A percentile compares a stretch with the other conserved stretches of the same genome.
Conservation (phyloP, 2,888 invertebrate species). For the Coremacera marginata region DNA sequence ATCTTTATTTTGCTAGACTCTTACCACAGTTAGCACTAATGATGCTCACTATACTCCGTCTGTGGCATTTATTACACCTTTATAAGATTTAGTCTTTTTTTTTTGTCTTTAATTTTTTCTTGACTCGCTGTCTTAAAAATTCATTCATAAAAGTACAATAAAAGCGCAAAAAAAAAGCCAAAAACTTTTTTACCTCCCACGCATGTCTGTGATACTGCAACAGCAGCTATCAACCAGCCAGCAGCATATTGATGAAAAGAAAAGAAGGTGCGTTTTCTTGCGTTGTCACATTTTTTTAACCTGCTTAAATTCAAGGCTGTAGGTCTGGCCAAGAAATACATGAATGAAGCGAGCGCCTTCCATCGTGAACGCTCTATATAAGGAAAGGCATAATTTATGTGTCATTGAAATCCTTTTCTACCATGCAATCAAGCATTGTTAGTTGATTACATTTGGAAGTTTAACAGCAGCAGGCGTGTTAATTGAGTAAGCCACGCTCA, state of each 20-base stretch:
- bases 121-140: constrained; percentile 24
- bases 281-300: constrained; percentile 42
- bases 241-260: neutral
- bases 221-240: constrained; percentile 38
- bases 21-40: constrained; percentile 33
- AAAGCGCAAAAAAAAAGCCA: constrained; percentile 43
- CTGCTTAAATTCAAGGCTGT: constrained; percentile 54
- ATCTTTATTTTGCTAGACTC: neutral
- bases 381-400: constrained; percentile 59
- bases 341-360: constrained; percentile 11
- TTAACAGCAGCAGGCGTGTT: constrained; percentile 20
- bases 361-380: neutral
- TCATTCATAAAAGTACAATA: constrained; percentile 52
- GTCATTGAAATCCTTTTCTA: constrained; percentile 38
- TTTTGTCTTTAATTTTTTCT: neutral
- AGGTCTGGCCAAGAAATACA: constrained; percentile 35
- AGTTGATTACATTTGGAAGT: constrained; percentile 36
- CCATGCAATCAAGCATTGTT: constrained; percentile 39
- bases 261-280: constrained; percentile 49
- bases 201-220: constrained; percentile 27
- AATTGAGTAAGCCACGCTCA: neutral
- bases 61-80: constrained; percentile 9
- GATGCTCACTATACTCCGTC: constrained; percentile 40
- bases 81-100: neutral
- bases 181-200: constrained; percentile 35